phyloP scores from a whole-genome alignment of 2,888 invertebrate species.

The Steinernema carpocapsae region DNA sequence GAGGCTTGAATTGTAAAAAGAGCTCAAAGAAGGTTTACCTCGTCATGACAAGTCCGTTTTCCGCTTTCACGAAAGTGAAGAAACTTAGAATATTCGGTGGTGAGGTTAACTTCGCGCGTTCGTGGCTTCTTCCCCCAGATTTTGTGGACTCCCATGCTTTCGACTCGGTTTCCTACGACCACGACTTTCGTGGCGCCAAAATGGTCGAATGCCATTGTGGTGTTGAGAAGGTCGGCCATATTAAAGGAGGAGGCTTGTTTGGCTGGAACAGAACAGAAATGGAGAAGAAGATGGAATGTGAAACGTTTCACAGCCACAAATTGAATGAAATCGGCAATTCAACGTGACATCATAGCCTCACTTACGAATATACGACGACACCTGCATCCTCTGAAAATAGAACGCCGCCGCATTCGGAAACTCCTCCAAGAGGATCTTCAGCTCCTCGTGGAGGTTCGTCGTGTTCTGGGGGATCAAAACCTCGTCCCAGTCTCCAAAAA shows the following conservation, averaged over 20 bases:
- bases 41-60: conserved; percentile 9
- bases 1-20: too few species aligned
- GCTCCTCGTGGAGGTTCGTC: neutral
- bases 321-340: too few species aligned
- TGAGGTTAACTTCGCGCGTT: neutral
- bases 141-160: conserved; percentile 17
- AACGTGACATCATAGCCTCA: too few species aligned
- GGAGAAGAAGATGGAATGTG: too few species aligned
- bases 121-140: neutral
- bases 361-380: neutral
- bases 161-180: conserved; percentile 3
- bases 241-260: conserved; percentile 24
- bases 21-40: neutral
- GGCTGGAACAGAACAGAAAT: neutral
- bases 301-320: too few species aligned
- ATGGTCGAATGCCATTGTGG: neutral
- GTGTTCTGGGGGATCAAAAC: conserved; percentile 33
- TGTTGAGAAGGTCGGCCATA: neutral
- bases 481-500: conserved; percentile 39
- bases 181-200: conserved; percentile 18
- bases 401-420: conserved; percentile 36
- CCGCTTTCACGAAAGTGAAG: conserved; percentile 1
- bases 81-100: conserved; percentile 10
- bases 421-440: neutral
- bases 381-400: conserved; percentile 24